Evolutionary conservation across 2,797 vertebrate genomes (phyloP).

Genomic region (Phoebastria nigripes): DNA sequence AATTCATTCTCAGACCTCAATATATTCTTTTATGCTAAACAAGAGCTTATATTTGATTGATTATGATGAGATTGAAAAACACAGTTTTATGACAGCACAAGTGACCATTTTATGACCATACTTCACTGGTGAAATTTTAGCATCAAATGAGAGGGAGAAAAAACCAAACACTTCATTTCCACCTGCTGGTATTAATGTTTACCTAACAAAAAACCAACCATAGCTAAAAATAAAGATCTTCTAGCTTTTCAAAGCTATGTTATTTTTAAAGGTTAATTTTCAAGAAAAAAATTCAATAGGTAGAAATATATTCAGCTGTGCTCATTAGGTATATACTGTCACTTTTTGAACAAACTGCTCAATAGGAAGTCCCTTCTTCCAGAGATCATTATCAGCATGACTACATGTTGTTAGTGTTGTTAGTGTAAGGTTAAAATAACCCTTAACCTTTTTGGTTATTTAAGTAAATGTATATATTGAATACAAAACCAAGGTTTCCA

Average conservation of each 20-base stretch:
- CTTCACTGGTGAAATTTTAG: not conserved
- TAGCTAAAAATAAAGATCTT: not conserved
- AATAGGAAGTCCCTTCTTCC: conserved; percentile 10
- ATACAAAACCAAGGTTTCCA: not conserved
- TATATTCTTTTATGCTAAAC: not conserved
- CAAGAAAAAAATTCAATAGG: not conserved
- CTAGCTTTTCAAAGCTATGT: not conserved
- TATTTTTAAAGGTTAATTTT: conserved; percentile 29
- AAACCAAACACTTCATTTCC: not conserved
- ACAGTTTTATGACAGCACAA: not conserved
- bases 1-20: not conserved
- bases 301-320: not conserved
- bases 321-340: not conserved
- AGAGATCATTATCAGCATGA: conserved; percentile 27
- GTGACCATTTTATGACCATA: not conserved
- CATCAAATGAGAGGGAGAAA: not conserved
- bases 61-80: not conserved
- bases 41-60: not conserved
- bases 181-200: not conserved
- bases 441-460: conserved; percentile 18
- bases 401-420: not conserved
- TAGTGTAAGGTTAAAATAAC: conserved; percentile 31
- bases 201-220: not conserved
- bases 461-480: not conserved
- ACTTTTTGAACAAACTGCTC: conserved; percentile 9